phyloP scores from a whole-genome alignment of 2,888 invertebrate genomes.

The Eupithecia subfuscata region DNA sequence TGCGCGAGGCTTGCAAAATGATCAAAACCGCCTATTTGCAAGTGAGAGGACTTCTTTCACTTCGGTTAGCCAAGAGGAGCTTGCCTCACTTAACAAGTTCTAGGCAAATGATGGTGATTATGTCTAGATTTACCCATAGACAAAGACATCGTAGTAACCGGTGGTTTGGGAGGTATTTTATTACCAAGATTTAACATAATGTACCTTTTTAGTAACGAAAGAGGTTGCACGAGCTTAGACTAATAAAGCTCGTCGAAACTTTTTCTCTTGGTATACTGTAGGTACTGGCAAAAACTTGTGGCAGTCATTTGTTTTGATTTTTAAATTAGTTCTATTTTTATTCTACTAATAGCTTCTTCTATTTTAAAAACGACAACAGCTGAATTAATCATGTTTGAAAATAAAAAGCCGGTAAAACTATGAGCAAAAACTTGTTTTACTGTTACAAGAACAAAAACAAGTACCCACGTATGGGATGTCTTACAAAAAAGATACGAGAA shows the following conservation, averaged over 20 bases:
- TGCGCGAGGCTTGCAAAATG: constrained; percentile 35
- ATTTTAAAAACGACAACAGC: background rate
- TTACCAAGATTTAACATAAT: background rate
- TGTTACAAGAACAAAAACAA: constrained; percentile 31
- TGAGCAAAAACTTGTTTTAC: constrained; percentile 30
- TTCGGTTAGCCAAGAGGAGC: constrained; percentile 36
- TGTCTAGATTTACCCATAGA: constrained; percentile 31
- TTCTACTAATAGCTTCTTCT: background rate
- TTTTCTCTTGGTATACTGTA: background rate
- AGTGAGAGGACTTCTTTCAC: constrained; percentile 44
- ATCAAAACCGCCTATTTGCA: constrained; percentile 37
- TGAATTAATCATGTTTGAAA: background rate
- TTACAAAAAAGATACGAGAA: constrained; percentile 21
- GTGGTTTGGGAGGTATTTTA: constrained; percentile 24
- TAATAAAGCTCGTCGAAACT: background rate
- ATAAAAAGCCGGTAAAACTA: constrained; percentile 11
- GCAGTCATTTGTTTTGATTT: background rate
- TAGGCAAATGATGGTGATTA: constrained; percentile 40
- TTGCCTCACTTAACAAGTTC: constrained; percentile 37
- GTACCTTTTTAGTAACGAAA: background rate
- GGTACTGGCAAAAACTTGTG: background rate
- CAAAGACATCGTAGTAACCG: constrained; percentile 27
- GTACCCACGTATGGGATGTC: constrained; percentile 13
- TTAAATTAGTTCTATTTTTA: background rate
- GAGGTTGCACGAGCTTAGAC: background rate